These are phyloP conservation scores for Botrylloides violaceus DNA, from an alignment of 23 tunicate genomes.

Conservation along the genomic window DNA sequence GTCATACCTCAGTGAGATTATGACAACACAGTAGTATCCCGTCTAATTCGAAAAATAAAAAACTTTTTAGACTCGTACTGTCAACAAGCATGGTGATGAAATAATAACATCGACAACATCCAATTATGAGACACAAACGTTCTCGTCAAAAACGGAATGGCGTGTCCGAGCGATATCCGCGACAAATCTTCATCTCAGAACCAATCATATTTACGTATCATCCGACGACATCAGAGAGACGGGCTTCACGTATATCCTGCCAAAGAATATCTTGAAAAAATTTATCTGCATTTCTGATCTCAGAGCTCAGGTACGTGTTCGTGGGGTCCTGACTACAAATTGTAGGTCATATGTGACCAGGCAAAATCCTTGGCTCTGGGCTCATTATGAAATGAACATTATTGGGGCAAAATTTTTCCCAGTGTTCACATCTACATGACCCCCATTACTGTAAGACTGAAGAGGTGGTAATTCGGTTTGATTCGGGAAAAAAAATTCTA, in stretches of 20 bases:
- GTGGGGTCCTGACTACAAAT: too few relatives aligned
- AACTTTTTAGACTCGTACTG: constrained; percentile 88
- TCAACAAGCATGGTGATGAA: constrained; percentile 99
- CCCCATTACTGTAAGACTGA: too few relatives aligned
- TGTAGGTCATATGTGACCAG: too few relatives aligned
- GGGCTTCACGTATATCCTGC: constrained; percentile 98
- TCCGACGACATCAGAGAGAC: constrained; percentile 98
- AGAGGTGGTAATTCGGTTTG: too few relatives aligned
- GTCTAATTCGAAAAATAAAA: too few relatives aligned
- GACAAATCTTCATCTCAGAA: constrained; percentile 94
- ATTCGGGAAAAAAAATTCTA: too few relatives aligned
- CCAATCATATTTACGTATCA: constrained; percentile 98
- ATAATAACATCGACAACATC: constrained; percentile 99
- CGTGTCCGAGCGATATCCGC: constrained; percentile 99
- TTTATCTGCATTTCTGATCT: constrained; percentile 98
- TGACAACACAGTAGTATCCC: background rate
- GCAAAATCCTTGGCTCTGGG: too few relatives aligned
- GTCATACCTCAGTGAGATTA: background rate
- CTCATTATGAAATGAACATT: too few relatives aligned
- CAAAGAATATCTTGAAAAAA: constrained; percentile 96
- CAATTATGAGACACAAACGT: constrained; percentile 98
- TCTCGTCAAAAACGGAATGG: constrained; percentile 99
- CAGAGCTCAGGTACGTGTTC: constrained; percentile 78
- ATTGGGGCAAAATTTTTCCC: too few relatives aligned
- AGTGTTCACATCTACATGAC: too few relatives aligned